Percentiles rank a stretch among this genome's conserved stretches.
phyloP scores from a whole-genome alignment of 2,888 invertebrate species.

The Plutella xylostella region DNA sequence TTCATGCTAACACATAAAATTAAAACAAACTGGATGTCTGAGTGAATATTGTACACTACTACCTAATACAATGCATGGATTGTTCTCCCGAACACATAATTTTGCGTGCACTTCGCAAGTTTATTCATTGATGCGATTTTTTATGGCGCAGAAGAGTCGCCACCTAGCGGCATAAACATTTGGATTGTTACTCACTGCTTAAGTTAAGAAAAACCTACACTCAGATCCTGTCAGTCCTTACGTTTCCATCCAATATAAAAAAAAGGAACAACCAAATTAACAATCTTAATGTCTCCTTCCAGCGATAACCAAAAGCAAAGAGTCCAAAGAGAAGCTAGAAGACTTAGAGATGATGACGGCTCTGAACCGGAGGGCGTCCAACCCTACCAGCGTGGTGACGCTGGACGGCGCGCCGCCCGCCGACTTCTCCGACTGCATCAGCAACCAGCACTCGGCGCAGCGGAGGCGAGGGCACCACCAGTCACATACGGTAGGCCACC shows the following conservation, averaged over 20 bases:
- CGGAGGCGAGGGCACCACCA: constrained; percentile 49
- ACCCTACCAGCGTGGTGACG: constrained; percentile 56
- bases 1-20: too few species aligned
- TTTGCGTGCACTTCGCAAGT: too few species aligned
- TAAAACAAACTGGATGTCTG: too few species aligned
- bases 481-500: too few species aligned
- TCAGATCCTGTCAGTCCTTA: too few species aligned
- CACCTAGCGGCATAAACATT: background rate
- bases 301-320: constrained; percentile 73
- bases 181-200: background rate
- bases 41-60: too few species aligned
- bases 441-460: constrained; percentile 66
- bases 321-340: constrained; percentile 72
- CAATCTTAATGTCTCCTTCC: constrained; percentile 25
- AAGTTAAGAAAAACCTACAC: too few species aligned
- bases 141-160: background rate
- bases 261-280: too few species aligned
- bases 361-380: constrained; percentile 45
- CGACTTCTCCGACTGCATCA: constrained; percentile 72
- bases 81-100: too few species aligned
- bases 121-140: too few species aligned
- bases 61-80: too few species aligned
- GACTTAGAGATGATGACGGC: constrained; percentile 63
- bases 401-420: constrained; percentile 49
- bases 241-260: too few species aligned